A percentile compares a stretch with the other conserved stretches of the same genome.
Evolutionary conservation across 2,113 vertebrate genomes (phyloP).

Genomic region (Psettodes erumei): DNA sequence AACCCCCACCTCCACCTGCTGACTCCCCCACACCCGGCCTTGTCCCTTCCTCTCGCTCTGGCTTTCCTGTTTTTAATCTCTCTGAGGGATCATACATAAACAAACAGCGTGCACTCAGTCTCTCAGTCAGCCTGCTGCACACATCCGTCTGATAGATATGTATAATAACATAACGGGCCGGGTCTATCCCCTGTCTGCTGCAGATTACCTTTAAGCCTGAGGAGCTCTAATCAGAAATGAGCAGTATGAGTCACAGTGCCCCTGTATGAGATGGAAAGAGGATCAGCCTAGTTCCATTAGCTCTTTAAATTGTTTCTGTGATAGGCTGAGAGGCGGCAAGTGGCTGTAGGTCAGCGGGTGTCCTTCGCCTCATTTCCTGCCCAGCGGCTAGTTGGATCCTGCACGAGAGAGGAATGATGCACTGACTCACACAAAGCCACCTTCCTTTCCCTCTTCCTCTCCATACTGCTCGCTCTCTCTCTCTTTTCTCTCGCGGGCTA

Average conservation of each 20-base stretch:
- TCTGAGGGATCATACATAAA: slow-evolving; percentile 40
- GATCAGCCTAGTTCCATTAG: slow-evolving; percentile 69
- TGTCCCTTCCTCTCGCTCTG: slow-evolving; percentile 40
- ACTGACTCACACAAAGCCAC: slow-evolving; percentile 42
- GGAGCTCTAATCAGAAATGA: slow-evolving; percentile 67
- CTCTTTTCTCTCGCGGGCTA: slow-evolving; percentile 33
- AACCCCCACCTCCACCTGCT: slow-evolving; percentile 67
- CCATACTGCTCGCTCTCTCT: slow-evolving; percentile 23
- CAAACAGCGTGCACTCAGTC: slow-evolving; percentile 32
- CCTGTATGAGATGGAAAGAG: slow-evolving; percentile 42
- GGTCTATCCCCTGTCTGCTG: slow-evolving; percentile 37
- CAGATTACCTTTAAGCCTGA: slow-evolving; percentile 53
- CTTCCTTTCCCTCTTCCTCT: slow-evolving; percentile 45
- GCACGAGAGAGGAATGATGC: slow-evolving; percentile 39
- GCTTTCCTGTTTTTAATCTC: slow-evolving; percentile 70
- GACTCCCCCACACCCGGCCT: slow-evolving; percentile 31
- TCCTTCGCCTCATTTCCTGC: slow-evolving; percentile 75
- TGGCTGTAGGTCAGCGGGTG: slow-evolving; percentile 73
- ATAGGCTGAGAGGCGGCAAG: slow-evolving; percentile 64
- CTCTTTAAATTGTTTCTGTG: slow-evolving; percentile 74
- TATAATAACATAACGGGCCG: slow-evolving; percentile 52
- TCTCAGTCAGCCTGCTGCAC: slow-evolving; percentile 15
- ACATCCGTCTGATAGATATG: slow-evolving; percentile 18
- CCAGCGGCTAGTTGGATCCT: slow-evolving; percentile 57
- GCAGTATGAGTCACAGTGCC: slow-evolving; percentile 53